Base-by-base conservation (phyloP, 2,797 vertebrate species). In the Antrozous pallidus region DNA sequence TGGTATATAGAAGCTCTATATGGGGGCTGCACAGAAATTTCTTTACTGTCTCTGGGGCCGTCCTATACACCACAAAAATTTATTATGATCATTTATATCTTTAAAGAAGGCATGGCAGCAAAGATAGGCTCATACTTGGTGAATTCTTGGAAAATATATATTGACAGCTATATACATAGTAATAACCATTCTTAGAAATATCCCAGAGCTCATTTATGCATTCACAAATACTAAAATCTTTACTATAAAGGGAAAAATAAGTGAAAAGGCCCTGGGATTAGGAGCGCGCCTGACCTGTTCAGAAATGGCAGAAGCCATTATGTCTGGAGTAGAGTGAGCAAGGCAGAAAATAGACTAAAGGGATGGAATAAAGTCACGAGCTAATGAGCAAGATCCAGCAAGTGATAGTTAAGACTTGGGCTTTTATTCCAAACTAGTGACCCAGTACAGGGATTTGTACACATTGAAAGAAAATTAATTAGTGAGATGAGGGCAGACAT, bases 61-160 rank as follows among this genome's bases (percentile, higher is more conserved):
- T 71, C 22, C 45, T 85, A 58, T 81, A 70, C 12, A 49, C n/a
- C 10, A 45, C 56, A 83, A 49, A 63, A 94, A 13, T 74, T 33
- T 95, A 84, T 69, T 73, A 54, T 51, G 22, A 84, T 26, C 18
- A 69, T 33, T 78, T 65, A 75, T 63, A 51, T 86, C n/a, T 90
- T 63, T 56, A 81, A 73, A n/a, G 69, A 87, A 90, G n/a, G 42
- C 36, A 87, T 63, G n/a, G 54, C 54, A 87, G 54, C 77, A 87
- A 92, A 92, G 54, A 87, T 54, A 86, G 45, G 61, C 49, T 71
- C 58, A 74, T 5, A 79, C 58, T 58, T 91, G 77, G 40, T 88
- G 47, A 87, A 61, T 83, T 84, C 73, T 88, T 93, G 8, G 74
- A 58, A 90, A 87, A 83, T 42, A 42, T 85, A 49, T 70, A 45